A percentile compares a stretch with the other conserved stretches of the same genome.
Conservation (phyloP, 2,888 invertebrate species). For the Drymonia ruficornis region DNA sequence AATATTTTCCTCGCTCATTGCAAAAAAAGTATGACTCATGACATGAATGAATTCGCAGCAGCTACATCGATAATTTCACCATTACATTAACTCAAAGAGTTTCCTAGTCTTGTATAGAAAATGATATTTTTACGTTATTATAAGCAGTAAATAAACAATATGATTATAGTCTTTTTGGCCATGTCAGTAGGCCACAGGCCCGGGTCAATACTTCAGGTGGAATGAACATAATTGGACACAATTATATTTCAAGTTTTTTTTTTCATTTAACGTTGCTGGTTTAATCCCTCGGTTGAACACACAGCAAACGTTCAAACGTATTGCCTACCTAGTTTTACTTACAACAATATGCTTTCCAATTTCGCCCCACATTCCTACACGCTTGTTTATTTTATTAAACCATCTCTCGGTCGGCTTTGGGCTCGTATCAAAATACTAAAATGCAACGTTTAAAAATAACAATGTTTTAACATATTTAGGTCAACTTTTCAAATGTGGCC, state of each 20-base stretch:
- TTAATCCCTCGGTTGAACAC: neutral
- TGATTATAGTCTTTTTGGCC: neutral
- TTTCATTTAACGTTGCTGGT: too few species aligned
- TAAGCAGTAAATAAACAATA: neutral
- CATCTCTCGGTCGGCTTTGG: constrained; percentile 40
- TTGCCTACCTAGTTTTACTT: neutral
- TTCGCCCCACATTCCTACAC: constrained; percentile 65
- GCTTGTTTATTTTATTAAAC: constrained; percentile 63
- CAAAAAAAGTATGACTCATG: neutral
- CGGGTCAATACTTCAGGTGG: neutral
- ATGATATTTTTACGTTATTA: neutral
- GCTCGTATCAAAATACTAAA: constrained; percentile 50
- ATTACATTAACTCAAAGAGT: neutral
- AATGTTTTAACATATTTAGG: constrained; percentile 40
- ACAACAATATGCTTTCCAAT: constrained; percentile 58
- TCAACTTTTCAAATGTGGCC: constrained; percentile 47
- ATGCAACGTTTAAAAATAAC: constrained; percentile 52
- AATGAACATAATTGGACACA: too few species aligned
- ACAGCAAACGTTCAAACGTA: neutral
- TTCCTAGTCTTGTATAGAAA: neutral
- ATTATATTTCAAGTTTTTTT: too few species aligned
- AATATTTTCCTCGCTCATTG: neutral
- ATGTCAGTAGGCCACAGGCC: constrained; percentile 2
- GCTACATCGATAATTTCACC: neutral
- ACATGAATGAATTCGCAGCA: neutral